A percentile compares a stretch with the other conserved stretches of the same genome.
Conservation (phyloP, 2,797 vertebrate genomes). For the Pristis pectinata region DNA sequence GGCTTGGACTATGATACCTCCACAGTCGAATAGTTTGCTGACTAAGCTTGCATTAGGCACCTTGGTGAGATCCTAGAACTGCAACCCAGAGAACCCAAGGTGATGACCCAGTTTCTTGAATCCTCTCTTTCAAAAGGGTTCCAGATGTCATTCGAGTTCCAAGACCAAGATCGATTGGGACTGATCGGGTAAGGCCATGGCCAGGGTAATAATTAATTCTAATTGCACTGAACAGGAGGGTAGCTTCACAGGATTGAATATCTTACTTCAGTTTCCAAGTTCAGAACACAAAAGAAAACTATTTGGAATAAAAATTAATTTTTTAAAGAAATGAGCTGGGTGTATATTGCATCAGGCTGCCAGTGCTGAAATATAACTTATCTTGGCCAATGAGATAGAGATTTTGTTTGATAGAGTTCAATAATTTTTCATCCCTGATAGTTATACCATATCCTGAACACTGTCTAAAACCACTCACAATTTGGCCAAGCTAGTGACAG, state of each 20-base stretch:
- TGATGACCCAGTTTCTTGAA: background rate
- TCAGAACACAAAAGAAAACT: background rate
- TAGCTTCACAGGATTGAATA: background rate
- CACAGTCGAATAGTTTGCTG: background rate
- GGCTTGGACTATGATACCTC: background rate
- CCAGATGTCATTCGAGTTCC: background rate
- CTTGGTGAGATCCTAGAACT: background rate
- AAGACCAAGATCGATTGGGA: background rate
- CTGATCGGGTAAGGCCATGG: background rate
- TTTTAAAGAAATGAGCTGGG: background rate
- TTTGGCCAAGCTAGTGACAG: constrained; percentile 21
- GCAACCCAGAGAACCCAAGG: background rate
- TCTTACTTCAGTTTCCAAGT: background rate
- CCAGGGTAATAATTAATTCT: background rate
- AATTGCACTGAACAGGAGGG: background rate
- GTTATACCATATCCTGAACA: constrained; percentile 29
- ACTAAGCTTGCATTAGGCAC: background rate
- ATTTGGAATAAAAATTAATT: background rate
- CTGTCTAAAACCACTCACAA: constrained; percentile 32
- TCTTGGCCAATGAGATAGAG: background rate
- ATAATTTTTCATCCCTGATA: constrained; percentile 36
- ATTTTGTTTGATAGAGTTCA: constrained; percentile 25
- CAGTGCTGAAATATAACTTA: constrained; percentile 28
- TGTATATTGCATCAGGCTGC: background rate
- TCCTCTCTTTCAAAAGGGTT: background rate